Conservation (phyloP, 2,113 vertebrate species). For the Melanerpes aurifrons region DNA sequence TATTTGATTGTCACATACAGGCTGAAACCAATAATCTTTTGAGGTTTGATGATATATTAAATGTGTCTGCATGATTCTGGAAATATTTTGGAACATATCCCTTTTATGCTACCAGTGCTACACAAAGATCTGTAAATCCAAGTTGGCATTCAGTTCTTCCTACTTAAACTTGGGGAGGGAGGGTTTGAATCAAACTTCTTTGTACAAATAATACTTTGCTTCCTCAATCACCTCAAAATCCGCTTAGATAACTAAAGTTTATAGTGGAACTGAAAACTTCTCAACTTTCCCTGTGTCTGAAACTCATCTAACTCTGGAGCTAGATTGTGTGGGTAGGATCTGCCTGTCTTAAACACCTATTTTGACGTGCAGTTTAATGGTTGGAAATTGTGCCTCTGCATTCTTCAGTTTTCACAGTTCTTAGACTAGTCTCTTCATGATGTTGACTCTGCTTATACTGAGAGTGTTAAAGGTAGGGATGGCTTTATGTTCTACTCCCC, state of each 20-base stretch:
- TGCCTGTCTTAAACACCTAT: neutral
- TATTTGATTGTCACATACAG: accelerated
- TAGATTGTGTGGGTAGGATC: neutral
- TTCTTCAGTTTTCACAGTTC: neutral
- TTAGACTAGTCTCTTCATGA: neutral
- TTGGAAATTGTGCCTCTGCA: neutral
- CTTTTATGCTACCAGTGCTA: neutral
- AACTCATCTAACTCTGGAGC: neutral
- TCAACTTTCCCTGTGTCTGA: neutral
- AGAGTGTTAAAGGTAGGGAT: neutral
- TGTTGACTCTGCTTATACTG: neutral
- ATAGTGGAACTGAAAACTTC: neutral
- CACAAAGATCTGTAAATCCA: neutral
- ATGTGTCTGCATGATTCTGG: neutral
- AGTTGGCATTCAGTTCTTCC: neutral
- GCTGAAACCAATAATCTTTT: neutral
- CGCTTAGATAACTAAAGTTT: neutral
- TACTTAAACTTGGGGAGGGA: neutral
- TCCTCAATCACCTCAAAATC: neutral
- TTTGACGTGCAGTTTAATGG: neutral
- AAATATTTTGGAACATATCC: neutral
- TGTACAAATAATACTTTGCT: neutral
- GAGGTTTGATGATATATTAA: neutral
- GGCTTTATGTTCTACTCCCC: neutral
- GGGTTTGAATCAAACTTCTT: neutral